Evolutionary conservation across 2,888 invertebrate species (phyloP), one percentile per base, ranked within the genome.

Genomic region (Prostheceraeus crozeri): DNA sequence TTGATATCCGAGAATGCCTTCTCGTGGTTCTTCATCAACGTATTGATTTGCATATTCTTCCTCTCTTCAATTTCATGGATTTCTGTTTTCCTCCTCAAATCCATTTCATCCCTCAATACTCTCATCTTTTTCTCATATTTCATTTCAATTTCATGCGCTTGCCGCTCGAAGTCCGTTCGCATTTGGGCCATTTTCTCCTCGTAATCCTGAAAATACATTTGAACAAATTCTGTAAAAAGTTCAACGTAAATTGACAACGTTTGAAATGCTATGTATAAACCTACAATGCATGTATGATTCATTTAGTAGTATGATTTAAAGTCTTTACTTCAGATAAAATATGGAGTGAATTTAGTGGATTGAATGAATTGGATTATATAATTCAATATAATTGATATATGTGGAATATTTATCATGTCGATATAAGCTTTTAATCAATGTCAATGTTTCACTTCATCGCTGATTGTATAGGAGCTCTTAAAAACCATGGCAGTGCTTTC

Each of bases 1-100:
- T 90, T 91, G 78, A 93, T 84, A 73, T 91, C 88, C 40, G 83
- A 81, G 72, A 89, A 88, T 0, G 87, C 85, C 67, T 83, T 83
- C 64, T 89, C 88, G 70, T 94, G 90, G 69, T 85, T 83, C 66
- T 75, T 74, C 64, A 87, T 86, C 62, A 93, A 76, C 35, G 84
- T 84, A 8, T 84, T 82, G 2, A 91, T 82, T 72, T 90, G 90
- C 54, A 83, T 83, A 75, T 89, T 89, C 77, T 93, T 93, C 36
- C 89, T 81, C 71, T 90, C 89, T 72, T 90, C 89, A 6, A 89
- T 84, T 77, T 91, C 88, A 53, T 77, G 75, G 62, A 77, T 73
- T 65, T 78, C 77, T 30, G 76, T 75, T 65, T 77, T 77, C 16
- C 76, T 65, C 31, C 75, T 64, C 51, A 77, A 67, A 58, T 85